These are phyloP conservation scores for Ctena decussata DNA, from an alignment of 2,888 invertebrate species.

Conservation along the genomic window DNA sequence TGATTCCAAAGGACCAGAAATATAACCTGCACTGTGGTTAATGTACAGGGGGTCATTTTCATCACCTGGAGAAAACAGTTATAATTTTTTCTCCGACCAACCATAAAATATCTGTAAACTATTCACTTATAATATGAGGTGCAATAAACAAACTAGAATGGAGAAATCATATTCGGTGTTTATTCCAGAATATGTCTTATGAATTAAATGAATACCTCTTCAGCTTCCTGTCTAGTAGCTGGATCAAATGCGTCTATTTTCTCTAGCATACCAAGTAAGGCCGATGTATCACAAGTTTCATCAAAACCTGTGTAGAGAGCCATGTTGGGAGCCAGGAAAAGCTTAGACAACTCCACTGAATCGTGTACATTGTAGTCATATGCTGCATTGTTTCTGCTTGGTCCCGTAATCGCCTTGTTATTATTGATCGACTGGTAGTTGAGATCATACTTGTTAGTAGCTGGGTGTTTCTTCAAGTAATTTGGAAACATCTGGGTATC, in stretches of 20 bases:
- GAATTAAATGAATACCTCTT: not conserved
- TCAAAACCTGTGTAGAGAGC: constrained; percentile 48
- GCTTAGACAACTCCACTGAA: constrained; percentile 48
- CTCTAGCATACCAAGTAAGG: constrained; percentile 38
- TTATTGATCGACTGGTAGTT: constrained; percentile 55
- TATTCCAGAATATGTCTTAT: too few relatives aligned
- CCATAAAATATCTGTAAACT: too few relatives aligned
- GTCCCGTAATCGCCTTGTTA: not conserved
- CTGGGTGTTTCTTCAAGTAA: constrained; percentile 18
- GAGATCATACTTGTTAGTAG: constrained; percentile 12
- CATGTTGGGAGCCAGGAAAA: constrained; percentile 45
- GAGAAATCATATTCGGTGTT: too few relatives aligned
- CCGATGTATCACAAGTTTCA: constrained; percentile 46
- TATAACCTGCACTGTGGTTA: too few relatives aligned
- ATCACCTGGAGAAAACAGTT: too few relatives aligned
- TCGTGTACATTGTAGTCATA: constrained; percentile 35
- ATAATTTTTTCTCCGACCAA: too few relatives aligned
- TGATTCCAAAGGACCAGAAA: too few relatives aligned
- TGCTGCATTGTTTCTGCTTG: not conserved
- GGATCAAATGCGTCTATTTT: constrained; percentile 31
- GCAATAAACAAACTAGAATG: too few relatives aligned
- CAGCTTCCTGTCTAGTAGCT: not conserved
- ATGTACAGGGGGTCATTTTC: too few relatives aligned
- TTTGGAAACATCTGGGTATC: constrained; percentile 26
- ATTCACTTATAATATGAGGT: too few relatives aligned